These are phyloP conservation scores for Volucella inanis DNA, from an alignment of 2,888 invertebrate genomes.

Conservation along the genomic window DNA sequence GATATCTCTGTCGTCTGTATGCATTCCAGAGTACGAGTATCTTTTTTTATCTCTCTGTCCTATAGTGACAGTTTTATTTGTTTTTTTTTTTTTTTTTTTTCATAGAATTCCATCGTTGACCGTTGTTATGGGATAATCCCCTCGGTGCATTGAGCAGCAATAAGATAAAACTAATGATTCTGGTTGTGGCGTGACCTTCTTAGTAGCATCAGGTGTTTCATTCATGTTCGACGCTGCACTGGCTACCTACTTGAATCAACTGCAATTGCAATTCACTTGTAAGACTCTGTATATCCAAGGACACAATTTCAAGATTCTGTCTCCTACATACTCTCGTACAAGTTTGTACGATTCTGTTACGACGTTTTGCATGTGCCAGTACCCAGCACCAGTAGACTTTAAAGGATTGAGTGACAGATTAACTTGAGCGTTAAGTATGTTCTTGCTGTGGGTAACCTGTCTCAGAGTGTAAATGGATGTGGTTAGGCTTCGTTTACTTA, in stretches of 20 bases:
- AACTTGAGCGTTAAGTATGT: slow-evolving; percentile 60
- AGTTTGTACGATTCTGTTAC: not conserved
- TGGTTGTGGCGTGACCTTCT: slow-evolving; percentile 62
- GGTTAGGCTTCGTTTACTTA: slow-evolving; percentile 40
- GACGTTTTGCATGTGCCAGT: slow-evolving; percentile 34
- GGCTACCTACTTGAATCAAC: slow-evolving; percentile 39
- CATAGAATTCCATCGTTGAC: not conserved
- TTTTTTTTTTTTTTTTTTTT: slow-evolving; percentile 2
- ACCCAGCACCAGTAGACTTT: not conserved
- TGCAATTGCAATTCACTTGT: slow-evolving; percentile 27
- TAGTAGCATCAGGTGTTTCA: slow-evolving; percentile 65
- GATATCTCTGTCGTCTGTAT: slow-evolving; percentile 14
- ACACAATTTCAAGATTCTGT: slow-evolving; percentile 25
- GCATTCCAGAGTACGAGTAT: slow-evolving; percentile 12
- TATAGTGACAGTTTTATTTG: slow-evolving; percentile 49
- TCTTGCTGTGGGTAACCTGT: slow-evolving; percentile 14
- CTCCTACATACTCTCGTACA: not conserved
- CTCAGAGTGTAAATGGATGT: slow-evolving; percentile 40
- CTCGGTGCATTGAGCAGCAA: slow-evolving; percentile 4
- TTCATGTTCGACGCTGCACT: slow-evolving; percentile 43
- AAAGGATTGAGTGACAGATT: slow-evolving; percentile 60
- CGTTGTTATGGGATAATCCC: slow-evolving; percentile 43
- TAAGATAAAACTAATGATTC: slow-evolving; percentile 49
- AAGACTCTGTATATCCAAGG: slow-evolving; percentile 14
- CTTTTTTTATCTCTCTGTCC: slow-evolving; percentile 52